These are phyloP conservation scores for Leucania comma DNA, from an alignment of 2,888 invertebrate species.

Conservation along the genomic window DNA sequence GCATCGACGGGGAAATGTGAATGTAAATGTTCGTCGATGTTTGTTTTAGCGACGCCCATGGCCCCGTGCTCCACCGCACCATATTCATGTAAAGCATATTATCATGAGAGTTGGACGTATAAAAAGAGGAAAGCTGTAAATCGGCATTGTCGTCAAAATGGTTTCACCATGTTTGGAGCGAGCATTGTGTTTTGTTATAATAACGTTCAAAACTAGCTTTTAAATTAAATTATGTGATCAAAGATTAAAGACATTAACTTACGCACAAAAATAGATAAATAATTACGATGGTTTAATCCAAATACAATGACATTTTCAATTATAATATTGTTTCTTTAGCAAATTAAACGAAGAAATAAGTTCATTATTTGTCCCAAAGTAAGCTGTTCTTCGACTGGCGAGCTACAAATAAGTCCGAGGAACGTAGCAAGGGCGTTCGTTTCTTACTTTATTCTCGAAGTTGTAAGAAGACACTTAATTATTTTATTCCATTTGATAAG, in stretches of 20 bases:
- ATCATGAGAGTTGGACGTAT: constrained; percentile 40
- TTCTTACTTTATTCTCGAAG: constrained; percentile 42
- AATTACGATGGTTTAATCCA: neutral
- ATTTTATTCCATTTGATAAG: constrained; percentile 37
- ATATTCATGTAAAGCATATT: constrained; percentile 60
- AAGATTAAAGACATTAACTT: constrained; percentile 7
- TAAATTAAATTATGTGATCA: constrained; percentile 14
- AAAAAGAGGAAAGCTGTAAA: constrained; percentile 29
- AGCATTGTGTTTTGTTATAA: constrained; percentile 14
- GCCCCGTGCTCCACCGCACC: constrained; percentile 32
- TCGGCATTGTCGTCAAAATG: constrained; percentile 33
- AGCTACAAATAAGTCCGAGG: constrained; percentile 43
- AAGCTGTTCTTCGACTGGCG: constrained; percentile 36
- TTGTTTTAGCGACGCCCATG: constrained; percentile 41
- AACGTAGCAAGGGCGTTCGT: constrained; percentile 24
- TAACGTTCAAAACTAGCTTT: constrained; percentile 14
- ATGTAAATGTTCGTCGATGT: constrained; percentile 48
- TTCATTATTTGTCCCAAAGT: constrained; percentile 45
- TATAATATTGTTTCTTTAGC: constrained; percentile 10
- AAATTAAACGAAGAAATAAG: constrained; percentile 30
- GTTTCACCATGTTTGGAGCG: constrained; percentile 14
- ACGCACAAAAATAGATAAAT: constrained; percentile 2
- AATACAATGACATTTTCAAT: constrained; percentile 4
- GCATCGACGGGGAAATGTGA: constrained; percentile 44
- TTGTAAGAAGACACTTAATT: constrained; percentile 28